Evolutionary conservation across 2,113 vertebrate species (phyloP).

Genomic region (Cettia cetti): DNA sequence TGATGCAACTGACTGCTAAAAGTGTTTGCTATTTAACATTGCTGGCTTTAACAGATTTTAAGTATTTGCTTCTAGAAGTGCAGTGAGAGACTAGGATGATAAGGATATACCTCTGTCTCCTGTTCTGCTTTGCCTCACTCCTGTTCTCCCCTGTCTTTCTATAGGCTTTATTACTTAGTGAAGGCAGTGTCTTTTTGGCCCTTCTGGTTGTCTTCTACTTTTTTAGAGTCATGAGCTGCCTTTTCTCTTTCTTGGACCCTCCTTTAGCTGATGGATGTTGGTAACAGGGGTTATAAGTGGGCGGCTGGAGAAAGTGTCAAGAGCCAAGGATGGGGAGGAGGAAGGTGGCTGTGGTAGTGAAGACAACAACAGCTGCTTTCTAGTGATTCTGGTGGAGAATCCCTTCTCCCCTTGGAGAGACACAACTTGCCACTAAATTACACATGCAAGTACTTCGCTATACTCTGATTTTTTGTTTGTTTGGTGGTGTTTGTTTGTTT

Average conservation of each 20-base stretch:
- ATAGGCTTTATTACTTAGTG: background rate
- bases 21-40: background rate
- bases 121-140: background rate
- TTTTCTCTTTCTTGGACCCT: background rate
- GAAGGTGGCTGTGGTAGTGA: background rate
- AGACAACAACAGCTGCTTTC: background rate
- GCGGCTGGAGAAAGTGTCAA: background rate
- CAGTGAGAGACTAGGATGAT: background rate
- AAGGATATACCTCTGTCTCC: background rate
- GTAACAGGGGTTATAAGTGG: background rate
- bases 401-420: background rate
- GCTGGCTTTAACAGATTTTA: background rate
- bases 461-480: too few species aligned
- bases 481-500: background rate
- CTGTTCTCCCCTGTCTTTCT: background rate
- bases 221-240: background rate
- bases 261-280: background rate
- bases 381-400: background rate
- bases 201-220: background rate
- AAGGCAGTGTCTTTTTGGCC: background rate
- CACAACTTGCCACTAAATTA: background rate
- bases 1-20: background rate
- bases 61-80: background rate
- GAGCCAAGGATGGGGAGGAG: background rate
- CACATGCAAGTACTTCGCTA: too few species aligned